phyloP scores from a whole-genome alignment of 1,140 invertebrate species.

The Artemia franciscana region DNA sequence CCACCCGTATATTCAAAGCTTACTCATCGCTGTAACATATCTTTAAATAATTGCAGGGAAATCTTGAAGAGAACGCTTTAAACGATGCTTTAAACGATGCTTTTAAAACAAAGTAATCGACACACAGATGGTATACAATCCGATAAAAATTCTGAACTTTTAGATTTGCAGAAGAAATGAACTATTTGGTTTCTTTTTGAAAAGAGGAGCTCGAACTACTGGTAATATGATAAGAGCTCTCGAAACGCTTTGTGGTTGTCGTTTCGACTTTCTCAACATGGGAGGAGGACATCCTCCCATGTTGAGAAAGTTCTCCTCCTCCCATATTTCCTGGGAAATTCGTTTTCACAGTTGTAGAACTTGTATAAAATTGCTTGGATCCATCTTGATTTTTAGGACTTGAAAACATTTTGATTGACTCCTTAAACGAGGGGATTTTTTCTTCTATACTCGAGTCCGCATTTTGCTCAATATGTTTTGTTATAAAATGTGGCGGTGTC shows the following conservation, averaged over 20 bases:
- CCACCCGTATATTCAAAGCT: too few species aligned
- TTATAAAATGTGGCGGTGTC: constrained; percentile 2
- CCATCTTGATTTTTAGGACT: constrained; percentile 3
- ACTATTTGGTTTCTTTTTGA: too few species aligned
- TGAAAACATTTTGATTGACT: constrained; percentile 6
- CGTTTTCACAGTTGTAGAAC: constrained; percentile 3
- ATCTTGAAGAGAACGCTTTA: too few species aligned
- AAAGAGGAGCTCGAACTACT: neutral
- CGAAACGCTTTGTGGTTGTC: neutral
- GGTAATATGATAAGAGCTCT: neutral
- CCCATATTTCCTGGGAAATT: neutral
- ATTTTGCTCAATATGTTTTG: neutral
- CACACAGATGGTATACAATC: too few species aligned
- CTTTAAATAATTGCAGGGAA: too few species aligned
- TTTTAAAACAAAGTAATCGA: too few species aligned
- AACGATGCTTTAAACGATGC: too few species aligned
- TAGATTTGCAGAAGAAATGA: too few species aligned
- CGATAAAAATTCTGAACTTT: too few species aligned
- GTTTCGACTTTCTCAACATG: neutral
- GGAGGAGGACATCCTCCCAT: too few species aligned
- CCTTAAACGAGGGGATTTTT: constrained; percentile 6
- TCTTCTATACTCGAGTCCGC: constrained; percentile 1
- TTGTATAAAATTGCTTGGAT: constrained; percentile 5
- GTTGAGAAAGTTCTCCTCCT: neutral
- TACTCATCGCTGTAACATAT: too few species aligned